These are phyloP conservation scores for Ictalurus punctatus DNA, from an alignment of 2,113 vertebrate genomes.

Conservation along the genomic window DNA sequence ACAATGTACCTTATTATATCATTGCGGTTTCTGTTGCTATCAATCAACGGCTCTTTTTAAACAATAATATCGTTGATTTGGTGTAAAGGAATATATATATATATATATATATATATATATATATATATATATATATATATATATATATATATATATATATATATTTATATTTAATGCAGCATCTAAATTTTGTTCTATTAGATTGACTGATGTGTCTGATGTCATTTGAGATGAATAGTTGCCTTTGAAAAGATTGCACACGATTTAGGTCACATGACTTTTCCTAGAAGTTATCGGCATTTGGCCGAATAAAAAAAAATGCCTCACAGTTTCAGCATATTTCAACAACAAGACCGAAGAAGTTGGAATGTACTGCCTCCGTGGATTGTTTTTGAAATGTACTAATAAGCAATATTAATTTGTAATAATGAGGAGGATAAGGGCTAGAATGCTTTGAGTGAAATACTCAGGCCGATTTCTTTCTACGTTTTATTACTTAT, in stretches of 20 bases:
- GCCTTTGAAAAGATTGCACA: background rate
- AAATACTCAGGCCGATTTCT: background rate
- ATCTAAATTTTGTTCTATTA: background rate
- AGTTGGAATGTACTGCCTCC: background rate
- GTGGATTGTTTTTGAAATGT: background rate
- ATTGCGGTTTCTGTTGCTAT: too few relatives aligned
- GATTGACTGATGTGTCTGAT: background rate
- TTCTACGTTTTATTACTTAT: background rate
- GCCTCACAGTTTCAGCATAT: background rate
- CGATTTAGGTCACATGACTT: background rate
- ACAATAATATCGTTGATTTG: too few relatives aligned
- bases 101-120: too few relatives aligned
- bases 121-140: too few relatives aligned
- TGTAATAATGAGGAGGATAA: background rate
- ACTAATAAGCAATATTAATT: background rate
- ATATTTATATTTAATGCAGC: too few relatives aligned
- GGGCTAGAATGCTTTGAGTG: background rate
- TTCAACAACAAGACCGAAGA: background rate
- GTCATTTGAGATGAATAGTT: background rate
- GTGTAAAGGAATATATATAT: too few relatives aligned
- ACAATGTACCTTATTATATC: too few relatives aligned
- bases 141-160: too few relatives aligned
- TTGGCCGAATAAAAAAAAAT: background rate
- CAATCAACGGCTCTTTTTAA: too few relatives aligned
- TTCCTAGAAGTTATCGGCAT: background rate